A percentile compares a stretch with the other conserved stretches of the same genome.
phyloP scores from a whole-genome alignment of 2,797 vertebrate species.

The Zonotrichia albicollis region DNA sequence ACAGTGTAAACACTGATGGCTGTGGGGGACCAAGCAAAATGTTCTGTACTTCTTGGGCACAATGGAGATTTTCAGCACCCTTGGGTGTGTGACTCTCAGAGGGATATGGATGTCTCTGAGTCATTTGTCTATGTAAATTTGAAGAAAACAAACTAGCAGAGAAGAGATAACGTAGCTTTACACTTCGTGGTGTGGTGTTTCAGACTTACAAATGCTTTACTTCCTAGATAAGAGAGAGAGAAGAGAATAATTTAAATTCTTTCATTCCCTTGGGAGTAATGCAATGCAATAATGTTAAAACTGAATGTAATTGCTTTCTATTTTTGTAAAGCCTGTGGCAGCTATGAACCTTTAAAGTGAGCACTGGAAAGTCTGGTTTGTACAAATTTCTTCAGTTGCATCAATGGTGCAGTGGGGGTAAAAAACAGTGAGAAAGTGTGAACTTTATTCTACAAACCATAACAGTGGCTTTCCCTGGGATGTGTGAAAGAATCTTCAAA shows the following conservation, averaged over 20 bases:
- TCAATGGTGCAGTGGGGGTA: neutral
- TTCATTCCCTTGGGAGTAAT: constrained; percentile 11
- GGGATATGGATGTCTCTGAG: neutral
- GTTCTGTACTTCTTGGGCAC: neutral
- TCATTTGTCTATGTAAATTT: neutral
- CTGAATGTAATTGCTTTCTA: constrained; percentile 49
- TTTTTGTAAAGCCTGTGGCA: constrained; percentile 37
- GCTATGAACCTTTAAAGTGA: constrained; percentile 1
- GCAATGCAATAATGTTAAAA: constrained; percentile 25
- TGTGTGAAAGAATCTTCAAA: neutral
- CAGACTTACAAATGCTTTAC: neutral
- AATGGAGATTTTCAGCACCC: neutral
- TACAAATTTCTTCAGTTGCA: neutral
- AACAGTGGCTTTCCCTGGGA: neutral
- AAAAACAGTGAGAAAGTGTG: neutral
- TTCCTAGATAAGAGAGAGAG: neutral
- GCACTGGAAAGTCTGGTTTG: neutral
- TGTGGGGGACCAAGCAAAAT: neutral
- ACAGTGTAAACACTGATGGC: neutral
- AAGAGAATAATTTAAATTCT: neutral
- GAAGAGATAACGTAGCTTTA: neutral
- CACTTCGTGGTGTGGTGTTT: neutral
- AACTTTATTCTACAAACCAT: neutral
- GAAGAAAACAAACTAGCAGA: neutral
- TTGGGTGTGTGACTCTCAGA: neutral